Percentiles rank a stretch among this genome's conserved stretches.
Conservation (phyloP, 2,113 vertebrate species). For the Aegithalos caudatus region DNA sequence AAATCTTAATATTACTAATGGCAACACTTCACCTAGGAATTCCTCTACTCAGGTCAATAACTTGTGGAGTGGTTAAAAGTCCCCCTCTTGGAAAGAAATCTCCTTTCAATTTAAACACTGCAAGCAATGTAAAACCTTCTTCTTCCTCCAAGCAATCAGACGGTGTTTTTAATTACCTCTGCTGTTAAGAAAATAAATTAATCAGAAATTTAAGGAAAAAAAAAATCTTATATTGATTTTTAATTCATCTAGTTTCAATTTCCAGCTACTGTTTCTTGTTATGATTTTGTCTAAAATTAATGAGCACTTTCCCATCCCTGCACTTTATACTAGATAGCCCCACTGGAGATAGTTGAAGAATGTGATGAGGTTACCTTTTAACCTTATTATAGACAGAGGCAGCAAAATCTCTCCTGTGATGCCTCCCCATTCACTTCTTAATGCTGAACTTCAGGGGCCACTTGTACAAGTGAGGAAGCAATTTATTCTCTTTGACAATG, state of each 20-base stretch:
- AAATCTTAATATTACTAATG: background rate
- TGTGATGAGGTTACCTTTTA: slow-evolving; percentile 3
- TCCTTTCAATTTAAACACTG: background rate
- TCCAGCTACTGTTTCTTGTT: background rate
- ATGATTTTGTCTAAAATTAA: background rate
- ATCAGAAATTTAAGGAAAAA: background rate
- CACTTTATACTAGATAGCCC: background rate
- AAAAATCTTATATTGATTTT: background rate
- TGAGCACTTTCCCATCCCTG: background rate
- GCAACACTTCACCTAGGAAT: background rate
- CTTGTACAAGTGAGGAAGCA: background rate
- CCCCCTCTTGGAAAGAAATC: background rate
- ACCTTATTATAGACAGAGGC: slow-evolving; percentile 6
- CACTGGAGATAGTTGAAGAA: background rate
- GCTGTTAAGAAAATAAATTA: background rate
- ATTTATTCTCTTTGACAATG: background rate
- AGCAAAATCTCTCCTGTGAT: background rate
- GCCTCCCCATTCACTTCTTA: background rate
- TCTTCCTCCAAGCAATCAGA: background rate
- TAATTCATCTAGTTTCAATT: background rate
- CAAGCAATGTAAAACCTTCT: background rate
- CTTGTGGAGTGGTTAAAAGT: background rate
- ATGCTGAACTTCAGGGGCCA: background rate
- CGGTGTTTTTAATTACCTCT: background rate
- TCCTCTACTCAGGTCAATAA: background rate